Base-by-base conservation (phyloP, 2,888 invertebrate species). In the Schizaphis graminum region DNA sequence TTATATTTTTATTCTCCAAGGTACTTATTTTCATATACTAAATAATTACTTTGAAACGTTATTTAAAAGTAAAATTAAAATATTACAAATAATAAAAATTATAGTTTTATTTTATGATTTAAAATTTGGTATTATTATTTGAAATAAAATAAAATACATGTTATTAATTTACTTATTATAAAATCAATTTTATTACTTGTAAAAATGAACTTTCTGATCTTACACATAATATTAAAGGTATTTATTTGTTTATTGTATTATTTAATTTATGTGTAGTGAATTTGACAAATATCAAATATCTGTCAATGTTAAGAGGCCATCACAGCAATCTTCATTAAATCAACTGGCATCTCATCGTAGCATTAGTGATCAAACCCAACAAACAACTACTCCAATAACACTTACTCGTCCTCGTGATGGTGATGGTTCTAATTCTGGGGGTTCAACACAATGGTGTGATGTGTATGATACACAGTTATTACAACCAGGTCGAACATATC, bases 271-370 rank as follows among this genome's bases (percentile, higher is more conserved):
- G 95, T 96, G 95, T 95, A 98, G 98, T 96, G 99, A 99, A 96
- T 99, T 98, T 96, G 98, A 99, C 96, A 98, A 98, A 96, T 99
- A 99, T 96, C 98, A 98, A 96, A 97, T 98, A 95, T 97, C 98
- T 28, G 96, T 98, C 95, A 97, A 97, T 8, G 96, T 97, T 28
- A 89, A 89, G 56, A 91, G 77, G n/a, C 41, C 86, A 90, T 21
- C 56, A 7, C 89, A 90, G 5, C 89, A 90, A 41, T 67, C 94
- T 84, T n/a, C 93, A 35, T 53, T 91, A 67, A 89, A 89, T 53
- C 92, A 88, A 53, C 41, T 88, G 5, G 89, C 67, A 77, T 44
- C 67, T 93, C 92, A 89, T 89, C 92, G 92, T 53, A 93, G 87
- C 10, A 88, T 92, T 88, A 88, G 41, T 89, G 92, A 93, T 77